phyloP scores from a whole-genome alignment of 2,113 vertebrate species.

The Rhinoptilus africanus region DNA sequence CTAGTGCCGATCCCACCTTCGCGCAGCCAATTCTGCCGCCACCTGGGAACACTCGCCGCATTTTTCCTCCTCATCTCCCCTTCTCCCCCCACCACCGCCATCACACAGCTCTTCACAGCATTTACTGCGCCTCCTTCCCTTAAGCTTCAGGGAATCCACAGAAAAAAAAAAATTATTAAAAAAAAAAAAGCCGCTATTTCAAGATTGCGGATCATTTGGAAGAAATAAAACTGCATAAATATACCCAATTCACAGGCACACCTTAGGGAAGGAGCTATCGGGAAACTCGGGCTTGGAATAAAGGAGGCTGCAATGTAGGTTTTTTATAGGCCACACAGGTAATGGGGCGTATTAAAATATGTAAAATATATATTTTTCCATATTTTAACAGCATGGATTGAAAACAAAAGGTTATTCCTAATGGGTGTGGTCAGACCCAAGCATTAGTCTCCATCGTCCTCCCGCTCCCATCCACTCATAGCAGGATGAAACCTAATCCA shows the following conservation, averaged over 20 bases:
- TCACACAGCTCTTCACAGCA: not conserved
- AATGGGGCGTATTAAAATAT: conserved; percentile 51
- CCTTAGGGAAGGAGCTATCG: conserved; percentile 4
- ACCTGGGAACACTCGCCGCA: not conserved
- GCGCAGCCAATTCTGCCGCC: not conserved
- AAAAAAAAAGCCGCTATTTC: not conserved
- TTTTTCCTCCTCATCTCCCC: not conserved
- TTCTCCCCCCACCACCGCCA: not conserved
- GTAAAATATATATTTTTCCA: conserved; percentile 44
- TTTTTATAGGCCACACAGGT: conserved; percentile 60
- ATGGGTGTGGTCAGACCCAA: conserved; percentile 40
- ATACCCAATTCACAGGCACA: conserved; percentile 57
- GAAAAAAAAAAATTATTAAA: not conserved
- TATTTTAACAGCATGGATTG: conserved; percentile 45
- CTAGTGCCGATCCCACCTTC: not conserved
- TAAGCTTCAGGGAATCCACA: not conserved
- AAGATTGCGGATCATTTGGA: conserved; percentile 8
- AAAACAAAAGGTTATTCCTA: conserved; percentile 48
- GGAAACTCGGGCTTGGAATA: conserved; percentile 44
- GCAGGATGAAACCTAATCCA: conserved; percentile 1
- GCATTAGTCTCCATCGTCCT: conserved; percentile 20
- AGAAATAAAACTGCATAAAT: conserved; percentile 61
- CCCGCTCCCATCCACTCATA: not conserved
- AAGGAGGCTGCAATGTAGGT: conserved; percentile 20
- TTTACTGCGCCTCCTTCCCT: not conserved